phyloP scores from a whole-genome alignment of 2,113 vertebrate genomes.

The Himantopus leucocephalus region DNA sequence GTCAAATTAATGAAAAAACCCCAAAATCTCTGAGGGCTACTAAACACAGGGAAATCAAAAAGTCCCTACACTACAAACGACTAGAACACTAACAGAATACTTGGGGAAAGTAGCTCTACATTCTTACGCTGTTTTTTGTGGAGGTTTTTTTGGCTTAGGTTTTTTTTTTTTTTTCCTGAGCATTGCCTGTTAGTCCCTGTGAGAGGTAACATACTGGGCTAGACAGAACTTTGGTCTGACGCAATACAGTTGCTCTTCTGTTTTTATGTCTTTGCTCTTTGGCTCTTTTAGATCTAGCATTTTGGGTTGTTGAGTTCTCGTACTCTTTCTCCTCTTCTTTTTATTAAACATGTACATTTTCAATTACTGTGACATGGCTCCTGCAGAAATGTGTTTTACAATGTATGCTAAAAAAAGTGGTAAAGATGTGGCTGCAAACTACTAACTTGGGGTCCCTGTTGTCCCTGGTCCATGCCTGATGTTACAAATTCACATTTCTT shows the following conservation, averaged over 20 bases:
- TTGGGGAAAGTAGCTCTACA: not conserved
- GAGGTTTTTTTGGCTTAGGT: too few relatives aligned
- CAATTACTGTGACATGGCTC: not conserved
- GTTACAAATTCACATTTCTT: not conserved
- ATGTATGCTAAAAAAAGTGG: not conserved
- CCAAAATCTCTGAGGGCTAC: not conserved
- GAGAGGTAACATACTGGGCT: not conserved
- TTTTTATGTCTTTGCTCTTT: not conserved
- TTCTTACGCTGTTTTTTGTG: not conserved
- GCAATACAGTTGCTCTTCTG: not conserved
- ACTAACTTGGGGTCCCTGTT: not conserved
- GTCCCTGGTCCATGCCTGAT: not conserved
- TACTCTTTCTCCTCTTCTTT: not conserved
- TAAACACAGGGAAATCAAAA: not conserved
- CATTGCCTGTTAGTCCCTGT: not conserved
- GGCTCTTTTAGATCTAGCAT: not conserved
- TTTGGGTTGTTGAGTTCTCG: not conserved
- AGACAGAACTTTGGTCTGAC: not conserved
- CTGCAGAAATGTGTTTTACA: not conserved
- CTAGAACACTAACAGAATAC: not conserved
- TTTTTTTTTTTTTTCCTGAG: not conserved
- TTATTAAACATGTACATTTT: not conserved
- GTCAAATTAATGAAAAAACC: not conserved
- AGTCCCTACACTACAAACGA: not conserved
- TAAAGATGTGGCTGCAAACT: not conserved